phyloP scores from a whole-genome alignment of 2,888 invertebrate genomes.

The Kryphioiulus occultus region DNA sequence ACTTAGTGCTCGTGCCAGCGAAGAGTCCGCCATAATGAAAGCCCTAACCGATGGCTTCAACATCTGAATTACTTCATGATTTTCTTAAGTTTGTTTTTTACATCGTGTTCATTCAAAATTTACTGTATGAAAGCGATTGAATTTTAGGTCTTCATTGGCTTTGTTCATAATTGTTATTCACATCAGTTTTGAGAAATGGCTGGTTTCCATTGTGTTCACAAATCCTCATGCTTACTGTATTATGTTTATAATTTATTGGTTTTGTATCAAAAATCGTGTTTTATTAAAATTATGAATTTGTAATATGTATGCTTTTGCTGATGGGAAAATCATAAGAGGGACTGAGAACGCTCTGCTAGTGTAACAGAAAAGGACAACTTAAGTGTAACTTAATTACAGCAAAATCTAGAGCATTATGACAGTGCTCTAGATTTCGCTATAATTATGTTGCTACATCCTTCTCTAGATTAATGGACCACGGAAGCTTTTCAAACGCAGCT shows the following conservation, averaged over 20 bases:
- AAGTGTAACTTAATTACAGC: background rate
- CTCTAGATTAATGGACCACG: background rate
- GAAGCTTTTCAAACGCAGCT: background rate
- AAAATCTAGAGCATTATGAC: too few species aligned
- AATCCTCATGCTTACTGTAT: conserved; percentile 42
- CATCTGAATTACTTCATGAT: background rate
- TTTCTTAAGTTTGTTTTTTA: conserved; percentile 17
- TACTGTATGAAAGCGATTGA: background rate
- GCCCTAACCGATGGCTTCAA: conserved; percentile 43
- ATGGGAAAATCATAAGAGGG: background rate
- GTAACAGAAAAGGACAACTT: background rate
- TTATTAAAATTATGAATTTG: conserved; percentile 33
- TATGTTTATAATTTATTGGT: conserved; percentile 21
- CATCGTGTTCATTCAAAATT: background rate
- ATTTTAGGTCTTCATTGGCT: background rate
- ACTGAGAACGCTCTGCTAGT: background rate
- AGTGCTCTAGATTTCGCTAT: too few species aligned
- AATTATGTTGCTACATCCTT: background rate
- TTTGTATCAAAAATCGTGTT: conserved; percentile 26
- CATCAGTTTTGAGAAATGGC: background rate
- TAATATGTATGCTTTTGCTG: background rate
- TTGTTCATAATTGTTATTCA: background rate
- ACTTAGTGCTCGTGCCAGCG: background rate
- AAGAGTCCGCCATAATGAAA: conserved; percentile 23
- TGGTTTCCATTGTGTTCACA: conserved; percentile 30